Evolutionary conservation across 2,888 invertebrate genomes (phyloP), one percentile per base, ranked within the genome.

Genomic region (Neria commutata): DNA sequence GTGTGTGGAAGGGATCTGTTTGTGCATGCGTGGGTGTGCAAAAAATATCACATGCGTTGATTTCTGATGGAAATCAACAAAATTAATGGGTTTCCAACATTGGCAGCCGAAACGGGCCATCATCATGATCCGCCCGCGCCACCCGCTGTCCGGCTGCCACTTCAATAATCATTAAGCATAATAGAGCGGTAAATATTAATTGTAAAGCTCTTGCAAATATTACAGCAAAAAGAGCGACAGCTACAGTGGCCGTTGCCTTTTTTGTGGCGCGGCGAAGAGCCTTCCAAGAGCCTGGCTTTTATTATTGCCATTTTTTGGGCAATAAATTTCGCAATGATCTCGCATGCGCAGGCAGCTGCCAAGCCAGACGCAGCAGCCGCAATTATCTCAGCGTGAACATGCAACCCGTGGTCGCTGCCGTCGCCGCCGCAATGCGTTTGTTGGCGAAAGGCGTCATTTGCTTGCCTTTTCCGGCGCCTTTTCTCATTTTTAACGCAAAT

Each of bases 151-250:
- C 6, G 25, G 11, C 29, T 54, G 37, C 17, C 21, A 37, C 25
- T 17, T 6, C 26, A 56, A 57, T 59, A 60, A 60, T 50, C 54
- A 54, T 61, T 63, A 58, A 61, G 46, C 45, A 47, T 54, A 61
- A 63, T 58, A 63, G 58, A 63, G 63, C 56, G 54, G 54, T 63
- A 60, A 61, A 63, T 61, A 61, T 63, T 63, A 63, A 63, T 63
- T 63, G 63, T 58, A 61, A 59, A 51, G 19, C 42, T 19, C 42
- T 42, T 42, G 29, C 47, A 50, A 34, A 46, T 19, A 25, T 24
- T 19, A 26, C 29, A 21, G 24, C 8, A n/a, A 40, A 29, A 25
- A 10, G n/a, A 19, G 45, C 14, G n/a, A 37, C 37, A 11, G n/a
- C 17, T 17, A 11, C 37, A 37, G 17, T 17, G 37, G 17, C n/a